Base-by-base conservation (phyloP, 2,888 invertebrate species). In the Gortyna flavago region DNA sequence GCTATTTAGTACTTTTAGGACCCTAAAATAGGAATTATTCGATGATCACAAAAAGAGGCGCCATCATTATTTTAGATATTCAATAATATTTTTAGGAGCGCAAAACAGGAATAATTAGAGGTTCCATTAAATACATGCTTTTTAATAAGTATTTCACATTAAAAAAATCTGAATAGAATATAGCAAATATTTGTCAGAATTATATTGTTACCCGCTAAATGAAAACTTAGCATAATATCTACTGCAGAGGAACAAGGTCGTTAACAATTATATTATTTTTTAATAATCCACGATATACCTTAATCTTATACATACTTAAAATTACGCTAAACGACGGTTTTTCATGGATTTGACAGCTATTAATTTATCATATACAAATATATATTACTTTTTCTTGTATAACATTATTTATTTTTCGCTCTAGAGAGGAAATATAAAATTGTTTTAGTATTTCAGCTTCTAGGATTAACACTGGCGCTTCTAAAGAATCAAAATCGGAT, bases 181-280 rank as follows among this genome's bases (percentile, higher is more conserved):
- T 1, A n/a, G 66, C 21, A 21, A 21, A 25, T 25, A 25, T 59
- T 18, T 11, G 1, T 61, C 18, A 11, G 35, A 69, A 35, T 64
- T 77, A 57, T 48, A 41, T 61, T 65, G 66, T 21, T 38, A 61
- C 29, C 64, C 64, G 29, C 59, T 65, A 21, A 67, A 72, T 76
- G 11, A 35, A 29, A 54, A 48, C 13, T 16, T 18, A 29, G 21
- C 44, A 29, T 54, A 85, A 71, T 72, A 71, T 84, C 84, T 78
- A 83, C 7, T 41, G 48, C 41, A 87, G 87, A 90, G 90, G 90
- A 90, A 89, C 90, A 74, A 83, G 67, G 77, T 78, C 57, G 51
- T 77, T 70, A 70, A 81, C 75, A 88, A 79, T 86, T 87, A 87
- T 87, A 83, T 80, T 75, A 51, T 73, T 70, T 77, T 76, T 67